Percentiles rank a stretch among this genome's conserved stretches.
phyloP scores from a whole-genome alignment of 2,113 vertebrate species.

The Orthochromis indermauri region DNA sequence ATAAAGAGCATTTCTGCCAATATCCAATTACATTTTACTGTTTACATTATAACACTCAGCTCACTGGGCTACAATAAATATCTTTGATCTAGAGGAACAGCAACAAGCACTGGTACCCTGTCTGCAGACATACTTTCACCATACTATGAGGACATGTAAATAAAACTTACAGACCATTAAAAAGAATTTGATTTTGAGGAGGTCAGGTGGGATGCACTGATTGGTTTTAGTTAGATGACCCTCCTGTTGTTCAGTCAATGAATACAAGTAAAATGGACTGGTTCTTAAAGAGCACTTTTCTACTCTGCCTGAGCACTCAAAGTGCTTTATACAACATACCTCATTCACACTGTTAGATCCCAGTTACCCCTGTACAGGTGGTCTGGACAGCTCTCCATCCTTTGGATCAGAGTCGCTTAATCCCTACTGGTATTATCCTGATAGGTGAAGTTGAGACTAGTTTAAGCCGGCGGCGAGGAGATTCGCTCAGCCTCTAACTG shows the following conservation, averaged over 20 bases:
- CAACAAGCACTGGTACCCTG: not conserved
- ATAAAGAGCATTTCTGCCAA: not conserved
- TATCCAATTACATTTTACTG: not conserved
- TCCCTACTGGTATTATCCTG: rapidly evolving
- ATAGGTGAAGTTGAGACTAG: rapidly evolving
- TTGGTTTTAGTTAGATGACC: not conserved
- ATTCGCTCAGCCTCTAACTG: not conserved
- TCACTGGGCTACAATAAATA: not conserved
- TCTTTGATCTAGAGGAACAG: not conserved
- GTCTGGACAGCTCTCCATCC: not conserved
- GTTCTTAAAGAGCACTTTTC: not conserved
- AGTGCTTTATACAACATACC: not conserved
- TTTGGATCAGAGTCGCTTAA: rapidly evolving
- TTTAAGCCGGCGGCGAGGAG: rapidly evolving
- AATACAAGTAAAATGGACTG: not conserved
- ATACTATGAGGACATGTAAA: not conserved
- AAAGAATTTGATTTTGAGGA: not conserved
- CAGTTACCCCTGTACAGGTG: not conserved
- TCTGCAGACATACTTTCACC: rapidly evolving
- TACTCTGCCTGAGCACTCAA: not conserved
- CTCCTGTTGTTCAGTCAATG: not conserved
- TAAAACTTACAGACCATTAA: not conserved
- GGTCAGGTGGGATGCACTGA: not conserved
- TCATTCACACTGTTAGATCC: not conserved
- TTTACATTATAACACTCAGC: not conserved